Base-by-base conservation (phyloP, 2,888 invertebrate species). In the Drosophila macrospina region DNA sequence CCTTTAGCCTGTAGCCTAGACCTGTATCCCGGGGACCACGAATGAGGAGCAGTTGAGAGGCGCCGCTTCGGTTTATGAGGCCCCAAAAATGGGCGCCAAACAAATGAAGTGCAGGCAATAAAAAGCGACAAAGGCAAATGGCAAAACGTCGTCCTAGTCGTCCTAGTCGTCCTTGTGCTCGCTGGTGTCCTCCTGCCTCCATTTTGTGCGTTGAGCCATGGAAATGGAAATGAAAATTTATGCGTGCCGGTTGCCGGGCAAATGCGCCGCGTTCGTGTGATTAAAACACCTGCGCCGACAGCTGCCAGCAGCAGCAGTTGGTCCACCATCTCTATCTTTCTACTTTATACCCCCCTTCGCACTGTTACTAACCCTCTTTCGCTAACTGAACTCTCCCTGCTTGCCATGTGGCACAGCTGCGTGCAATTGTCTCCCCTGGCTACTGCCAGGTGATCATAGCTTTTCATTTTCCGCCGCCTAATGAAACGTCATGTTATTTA, bases 51-150 rank as follows among this genome's bases (percentile, higher is more conserved):
- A 30, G 4, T 26, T 16, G 6, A 10, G 16, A 45, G 37, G 10
- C 28, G 4, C 24, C 20, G 20, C 39, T 20, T 1, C 65, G 70
- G 76, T 78, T 85, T 85, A 89, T 89, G 87, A 72, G 56, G 48
- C 69, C 28, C 28, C 54, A 71, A 87, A 81, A 78, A 28, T 28
- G 82, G 74, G 78, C 72, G 76, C 76, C 87, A 80, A 89, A 78
- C 85, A 85, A 85, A 85, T 85, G 85, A 89, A 85, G 85, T 85
- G 85, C 88, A 85, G 86, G 89, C 85, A 89, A 85, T 89, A 85
- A 85, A 85, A 85, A 73, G 88, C 88, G 89, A 85, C 88, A 85
- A 87, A 87, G 74, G 86, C 86, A 85, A 89, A 87, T 87, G 81
- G 84, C 73, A 32, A 68, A 78, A 69, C 57, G 59, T 71, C 61